phyloP scores from a whole-genome alignment of 2,113 vertebrate genomes.

The Cisticola juncidis region DNA sequence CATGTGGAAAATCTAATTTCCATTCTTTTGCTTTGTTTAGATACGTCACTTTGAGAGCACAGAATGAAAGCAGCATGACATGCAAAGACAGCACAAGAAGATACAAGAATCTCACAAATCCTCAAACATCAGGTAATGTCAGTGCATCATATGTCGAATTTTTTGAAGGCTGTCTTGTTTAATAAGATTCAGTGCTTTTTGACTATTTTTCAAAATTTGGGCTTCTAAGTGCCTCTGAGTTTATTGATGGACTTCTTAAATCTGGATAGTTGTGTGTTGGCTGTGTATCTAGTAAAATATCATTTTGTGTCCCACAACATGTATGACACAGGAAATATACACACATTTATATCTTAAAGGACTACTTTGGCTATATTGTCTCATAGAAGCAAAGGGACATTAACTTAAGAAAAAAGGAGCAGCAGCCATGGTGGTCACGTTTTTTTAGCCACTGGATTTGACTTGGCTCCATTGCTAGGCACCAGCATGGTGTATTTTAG shows the following conservation, averaged over 20 bases:
- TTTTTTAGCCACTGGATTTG: not conserved
- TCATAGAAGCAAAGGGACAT: not conserved
- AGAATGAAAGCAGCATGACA: slow-evolving; percentile 51
- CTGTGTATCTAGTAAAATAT: not conserved
- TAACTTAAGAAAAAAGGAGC: not conserved
- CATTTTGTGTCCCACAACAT: not conserved
- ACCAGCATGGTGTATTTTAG: not conserved
- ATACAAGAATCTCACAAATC: not conserved
- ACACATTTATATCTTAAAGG: not conserved
- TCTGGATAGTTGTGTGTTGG: not conserved
- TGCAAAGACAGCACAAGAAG: slow-evolving; percentile 20
- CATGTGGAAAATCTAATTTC: not conserved
- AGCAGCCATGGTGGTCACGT: not conserved
- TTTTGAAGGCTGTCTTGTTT: not conserved
- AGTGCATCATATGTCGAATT: not conserved
- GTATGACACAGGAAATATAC: not conserved
- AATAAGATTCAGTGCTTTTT: not conserved
- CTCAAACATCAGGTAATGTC: slow-evolving; percentile 25
- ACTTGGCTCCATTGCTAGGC: not conserved
- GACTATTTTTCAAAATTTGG: not conserved
- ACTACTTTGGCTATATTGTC: not conserved
- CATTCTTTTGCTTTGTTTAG: slow-evolving; percentile 34
- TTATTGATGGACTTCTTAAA: not conserved
- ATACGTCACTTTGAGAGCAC: not conserved
- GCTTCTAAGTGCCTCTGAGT: not conserved